phyloP scores from a whole-genome alignment of 2,797 vertebrate genomes.

The Xiphorhynchus erythropygius region DNA sequence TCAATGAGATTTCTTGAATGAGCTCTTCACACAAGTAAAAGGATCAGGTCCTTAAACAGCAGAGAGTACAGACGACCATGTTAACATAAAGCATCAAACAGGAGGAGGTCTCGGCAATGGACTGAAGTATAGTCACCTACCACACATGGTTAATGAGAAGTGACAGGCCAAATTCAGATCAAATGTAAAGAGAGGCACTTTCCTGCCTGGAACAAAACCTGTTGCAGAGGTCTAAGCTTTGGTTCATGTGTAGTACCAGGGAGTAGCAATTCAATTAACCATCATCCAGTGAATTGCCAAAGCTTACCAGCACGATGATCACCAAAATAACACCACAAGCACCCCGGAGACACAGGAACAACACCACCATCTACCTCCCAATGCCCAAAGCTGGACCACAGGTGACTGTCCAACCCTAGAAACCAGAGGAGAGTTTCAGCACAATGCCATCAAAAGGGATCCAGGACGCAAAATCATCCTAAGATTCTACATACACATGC shows the following conservation, averaged over 20 bases:
- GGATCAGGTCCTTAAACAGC: conserved; percentile 46
- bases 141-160: neutral
- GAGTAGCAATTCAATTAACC: neutral
- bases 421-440: neutral
- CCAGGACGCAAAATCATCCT: neutral
- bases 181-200: neutral
- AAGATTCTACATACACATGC: fast-evolving
- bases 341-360: neutral
- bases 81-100: conserved; percentile 17
- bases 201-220: conserved; percentile 14
- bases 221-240: neutral
- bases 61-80: neutral
- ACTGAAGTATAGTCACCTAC: neutral
- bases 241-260: neutral
- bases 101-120: neutral
- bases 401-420: neutral
- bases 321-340: neutral
- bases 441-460: neutral
- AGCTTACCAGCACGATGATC: neutral
- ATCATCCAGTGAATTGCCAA: neutral
- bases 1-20: conserved; percentile 51
- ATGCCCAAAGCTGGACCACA: neutral
- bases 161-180: conserved; percentile 33
- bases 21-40: conserved; percentile 46
- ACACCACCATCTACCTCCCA: neutral